Conservation (phyloP, 2,797 vertebrate species). For the Gila robusta region DNA sequence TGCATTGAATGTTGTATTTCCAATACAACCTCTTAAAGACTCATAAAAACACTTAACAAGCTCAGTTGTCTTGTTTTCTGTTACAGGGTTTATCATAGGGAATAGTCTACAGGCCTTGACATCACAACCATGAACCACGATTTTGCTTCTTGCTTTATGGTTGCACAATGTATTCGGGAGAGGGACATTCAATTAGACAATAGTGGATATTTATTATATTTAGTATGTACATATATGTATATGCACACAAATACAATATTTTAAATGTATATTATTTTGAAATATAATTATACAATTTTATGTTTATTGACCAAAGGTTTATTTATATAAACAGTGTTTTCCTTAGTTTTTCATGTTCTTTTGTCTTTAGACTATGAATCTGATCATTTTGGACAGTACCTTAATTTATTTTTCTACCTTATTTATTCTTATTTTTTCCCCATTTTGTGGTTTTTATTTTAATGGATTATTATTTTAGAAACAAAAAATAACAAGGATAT, state of each 20-base stretch:
- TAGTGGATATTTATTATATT: too few species aligned
- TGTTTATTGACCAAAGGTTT: background rate
- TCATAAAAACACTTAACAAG: background rate
- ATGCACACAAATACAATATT: background rate
- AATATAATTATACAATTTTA: background rate
- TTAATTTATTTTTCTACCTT: background rate
- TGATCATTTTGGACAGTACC: too few species aligned
- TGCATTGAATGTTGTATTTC: background rate
- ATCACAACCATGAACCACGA: background rate
- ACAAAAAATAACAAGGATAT: background rate
- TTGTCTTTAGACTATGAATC: too few species aligned
- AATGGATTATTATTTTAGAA: background rate
- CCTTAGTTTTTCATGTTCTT: background rate
- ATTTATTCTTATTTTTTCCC: background rate
- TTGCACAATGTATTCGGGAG: background rate
- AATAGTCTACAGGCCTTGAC: background rate
- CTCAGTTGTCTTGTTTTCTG: background rate
- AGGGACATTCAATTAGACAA: background rate
- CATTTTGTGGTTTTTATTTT: background rate
- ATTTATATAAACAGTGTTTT: background rate
- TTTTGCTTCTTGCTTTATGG: background rate
- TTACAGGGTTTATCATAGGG: background rate
- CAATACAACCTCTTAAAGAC: background rate
- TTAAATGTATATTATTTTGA: background rate
- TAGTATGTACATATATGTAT: too few species aligned